phyloP scores from a whole-genome alignment of 2,888 invertebrate genomes.

The Venusia cambrica region DNA sequence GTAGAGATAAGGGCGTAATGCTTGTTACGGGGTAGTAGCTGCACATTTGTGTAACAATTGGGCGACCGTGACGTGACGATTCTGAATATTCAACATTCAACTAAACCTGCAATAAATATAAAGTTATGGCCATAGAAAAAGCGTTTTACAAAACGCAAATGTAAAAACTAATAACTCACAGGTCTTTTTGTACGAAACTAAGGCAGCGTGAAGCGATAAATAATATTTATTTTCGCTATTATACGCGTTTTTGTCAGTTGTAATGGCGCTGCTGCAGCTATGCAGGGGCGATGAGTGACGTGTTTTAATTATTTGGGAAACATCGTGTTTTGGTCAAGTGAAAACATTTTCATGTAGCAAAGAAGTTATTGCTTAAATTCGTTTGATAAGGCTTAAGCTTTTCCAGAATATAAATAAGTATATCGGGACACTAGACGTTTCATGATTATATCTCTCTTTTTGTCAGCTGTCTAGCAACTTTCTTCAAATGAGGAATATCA shows the following conservation, averaged over 20 bases:
- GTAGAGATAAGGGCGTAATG: conserved; percentile 31
- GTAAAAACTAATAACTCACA: conserved; percentile 76
- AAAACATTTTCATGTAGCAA: too few species aligned
- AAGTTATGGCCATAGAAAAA: conserved; percentile 76
- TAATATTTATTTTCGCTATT: conserved; percentile 81
- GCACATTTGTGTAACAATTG: conserved; percentile 52
- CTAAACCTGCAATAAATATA: conserved; percentile 76
- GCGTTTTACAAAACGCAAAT: conserved; percentile 72
- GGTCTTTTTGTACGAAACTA: conserved; percentile 77
- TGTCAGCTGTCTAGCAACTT: too few species aligned
- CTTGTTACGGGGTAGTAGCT: conserved; percentile 27
- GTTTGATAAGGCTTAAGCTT: too few species aligned
- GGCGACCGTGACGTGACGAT: conserved; percentile 69
- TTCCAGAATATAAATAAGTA: too few species aligned
- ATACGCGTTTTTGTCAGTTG: conserved; percentile 78
- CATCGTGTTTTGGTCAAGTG: conserved; percentile 1
- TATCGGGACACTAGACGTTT: too few species aligned
- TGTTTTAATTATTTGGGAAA: conserved; percentile 8
- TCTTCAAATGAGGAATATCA: too few species aligned
- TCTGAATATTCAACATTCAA: conserved; percentile 74
- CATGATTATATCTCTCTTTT: too few species aligned
- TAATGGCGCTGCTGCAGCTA: conserved; percentile 65
- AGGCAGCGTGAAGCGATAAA: conserved; percentile 81
- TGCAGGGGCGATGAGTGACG: conserved; percentile 25
- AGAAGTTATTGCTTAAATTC: too few species aligned